These are phyloP conservation scores for Apeltes quadracus DNA, from an alignment of 2,113 vertebrate genomes.

Conservation along the genomic window DNA sequence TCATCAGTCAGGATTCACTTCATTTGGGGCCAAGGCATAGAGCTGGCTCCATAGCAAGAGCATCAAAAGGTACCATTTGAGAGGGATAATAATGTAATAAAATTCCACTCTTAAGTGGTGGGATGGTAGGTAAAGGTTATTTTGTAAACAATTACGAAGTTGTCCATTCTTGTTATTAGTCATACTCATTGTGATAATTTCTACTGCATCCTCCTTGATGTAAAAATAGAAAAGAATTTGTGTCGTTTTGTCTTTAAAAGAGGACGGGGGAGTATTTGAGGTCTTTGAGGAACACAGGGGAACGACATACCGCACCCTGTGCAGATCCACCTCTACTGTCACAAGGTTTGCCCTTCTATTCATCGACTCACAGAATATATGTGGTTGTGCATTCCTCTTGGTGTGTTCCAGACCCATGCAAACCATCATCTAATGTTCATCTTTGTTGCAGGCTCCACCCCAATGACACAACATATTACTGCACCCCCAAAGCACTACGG, in stretches of 20 bases:
- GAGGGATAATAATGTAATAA: neutral
- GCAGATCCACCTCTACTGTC: conserved; percentile 20
- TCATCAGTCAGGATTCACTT: neutral
- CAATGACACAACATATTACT: conserved; percentile 10
- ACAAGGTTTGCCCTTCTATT: conserved; percentile 41
- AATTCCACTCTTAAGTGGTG: neutral
- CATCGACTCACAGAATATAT: neutral
- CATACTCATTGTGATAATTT: neutral
- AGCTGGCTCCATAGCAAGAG: neutral
- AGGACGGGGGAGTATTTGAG: conserved; percentile 53
- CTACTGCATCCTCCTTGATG: neutral
- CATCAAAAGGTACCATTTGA: neutral
- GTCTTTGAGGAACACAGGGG: conserved; percentile 36
- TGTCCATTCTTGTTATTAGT: neutral
- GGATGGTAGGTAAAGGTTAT: neutral
- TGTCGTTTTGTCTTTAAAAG: conserved; percentile 42
- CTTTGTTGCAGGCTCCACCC: conserved; percentile 34
- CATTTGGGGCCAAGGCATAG: neutral
- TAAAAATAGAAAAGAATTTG: no score
- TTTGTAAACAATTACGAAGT: neutral
- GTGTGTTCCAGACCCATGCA: neutral
- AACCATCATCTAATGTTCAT: neutral
- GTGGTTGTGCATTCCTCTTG: neutral
- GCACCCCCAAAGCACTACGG: conserved; percentile 15
- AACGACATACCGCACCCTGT: conserved; percentile 12